Evolutionary conservation across 2,797 vertebrate genomes (phyloP).

Genomic region (Chelmon rostratus): DNA sequence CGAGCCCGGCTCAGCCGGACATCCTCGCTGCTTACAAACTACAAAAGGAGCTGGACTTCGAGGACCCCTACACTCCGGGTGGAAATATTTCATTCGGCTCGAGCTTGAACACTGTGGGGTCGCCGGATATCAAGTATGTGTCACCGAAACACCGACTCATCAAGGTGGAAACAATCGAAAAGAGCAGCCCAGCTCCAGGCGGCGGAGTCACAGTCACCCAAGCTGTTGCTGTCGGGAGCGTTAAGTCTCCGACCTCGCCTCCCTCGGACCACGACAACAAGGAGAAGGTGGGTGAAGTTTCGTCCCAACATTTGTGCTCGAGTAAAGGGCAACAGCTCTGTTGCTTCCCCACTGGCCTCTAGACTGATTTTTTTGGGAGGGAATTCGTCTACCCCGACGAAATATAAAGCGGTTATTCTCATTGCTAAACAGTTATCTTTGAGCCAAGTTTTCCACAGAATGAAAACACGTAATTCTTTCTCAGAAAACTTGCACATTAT

Average conservation of each 20-base stretch:
- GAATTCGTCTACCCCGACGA: too few species aligned
- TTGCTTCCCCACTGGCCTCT: neutral
- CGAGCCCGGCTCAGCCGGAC: conserved; percentile 90
- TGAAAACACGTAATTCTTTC: neutral
- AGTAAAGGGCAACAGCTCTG: neutral
- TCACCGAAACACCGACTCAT: conserved; percentile 93
- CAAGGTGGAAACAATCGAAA: conserved; percentile 90
- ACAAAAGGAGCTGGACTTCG: conserved; percentile 96
- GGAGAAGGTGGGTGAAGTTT: conserved; percentile 87
- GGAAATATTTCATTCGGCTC: conserved; percentile 82
- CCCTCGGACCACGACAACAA: conserved; percentile 84
- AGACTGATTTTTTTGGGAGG: too few species aligned
- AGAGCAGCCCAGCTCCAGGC: conserved; percentile 84
- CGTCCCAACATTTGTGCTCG: neutral
- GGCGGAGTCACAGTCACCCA: conserved; percentile 78
- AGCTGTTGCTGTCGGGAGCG: conserved; percentile 68
- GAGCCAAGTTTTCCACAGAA: neutral
- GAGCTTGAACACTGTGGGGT: conserved; percentile 75
- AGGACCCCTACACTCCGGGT: conserved; percentile 93
- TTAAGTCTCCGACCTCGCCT: conserved; percentile 86
- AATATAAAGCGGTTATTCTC: neutral
- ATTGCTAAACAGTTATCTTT: neutral
- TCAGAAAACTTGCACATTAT: fast-evolving
- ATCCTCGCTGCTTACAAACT: conserved; percentile 96
- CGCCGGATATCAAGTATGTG: conserved; percentile 88